Conservation (phyloP, 2,113 vertebrate species). For the Chrysochloris asiatica region DNA sequence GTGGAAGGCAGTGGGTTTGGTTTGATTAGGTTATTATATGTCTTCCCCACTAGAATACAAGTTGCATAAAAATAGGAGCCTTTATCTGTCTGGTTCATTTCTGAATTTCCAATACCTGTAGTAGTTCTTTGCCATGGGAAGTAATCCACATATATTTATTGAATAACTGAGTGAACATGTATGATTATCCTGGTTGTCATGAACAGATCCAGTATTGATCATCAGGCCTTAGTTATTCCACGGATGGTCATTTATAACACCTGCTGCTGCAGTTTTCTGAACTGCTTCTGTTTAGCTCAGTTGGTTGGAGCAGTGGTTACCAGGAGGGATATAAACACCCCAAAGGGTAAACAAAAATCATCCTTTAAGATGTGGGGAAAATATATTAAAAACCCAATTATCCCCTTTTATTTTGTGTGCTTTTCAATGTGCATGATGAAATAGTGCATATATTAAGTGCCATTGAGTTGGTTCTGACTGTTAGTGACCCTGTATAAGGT, state of each 20-base stretch:
- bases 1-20: no score
- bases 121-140: background rate
- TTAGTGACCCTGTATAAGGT: no score
- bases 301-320: constrained; percentile 13
- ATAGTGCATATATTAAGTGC: background rate
- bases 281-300: background rate
- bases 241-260: background rate
- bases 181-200: background rate
- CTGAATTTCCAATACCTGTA: background rate
- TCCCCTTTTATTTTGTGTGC: background rate
- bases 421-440: background rate
- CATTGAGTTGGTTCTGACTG: no score
- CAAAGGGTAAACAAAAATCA: background rate
- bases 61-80: background rate
- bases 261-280: constrained; percentile 9
- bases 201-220: background rate
- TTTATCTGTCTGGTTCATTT: constrained; percentile 38
- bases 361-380: background rate
- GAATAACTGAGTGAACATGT: background rate
- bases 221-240: background rate
- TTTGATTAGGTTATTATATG: background rate
- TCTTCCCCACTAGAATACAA: background rate
- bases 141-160: background rate
- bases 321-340: background rate
- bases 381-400: background rate